Evolutionary conservation across 2,797 vertebrate genomes (phyloP).

Genomic region (Spondyliosoma cantharus): DNA sequence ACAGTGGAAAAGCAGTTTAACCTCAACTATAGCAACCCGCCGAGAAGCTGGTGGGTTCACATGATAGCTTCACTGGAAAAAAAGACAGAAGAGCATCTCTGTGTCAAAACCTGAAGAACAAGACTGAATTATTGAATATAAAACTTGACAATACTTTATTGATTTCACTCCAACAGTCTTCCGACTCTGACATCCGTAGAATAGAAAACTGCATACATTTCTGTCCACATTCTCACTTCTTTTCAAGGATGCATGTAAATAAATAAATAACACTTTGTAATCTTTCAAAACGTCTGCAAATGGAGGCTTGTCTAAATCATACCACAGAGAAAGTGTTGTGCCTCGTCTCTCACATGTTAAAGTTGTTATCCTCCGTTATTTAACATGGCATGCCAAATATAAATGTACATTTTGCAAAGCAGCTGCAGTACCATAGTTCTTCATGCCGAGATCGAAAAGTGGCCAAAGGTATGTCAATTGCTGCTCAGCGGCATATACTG

Average conservation of each 20-base stretch:
- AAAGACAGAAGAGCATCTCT: background rate
- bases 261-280: constrained; percentile 75
- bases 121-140: constrained; percentile 16
- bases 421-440: constrained; percentile 46
- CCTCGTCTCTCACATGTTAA: constrained; percentile 44
- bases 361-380: constrained; percentile 14
- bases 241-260: constrained; percentile 52
- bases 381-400: constrained; percentile 32
- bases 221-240: constrained; percentile 33
- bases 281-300: constrained; percentile 48
- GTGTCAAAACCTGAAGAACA: background rate
- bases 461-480: too few species aligned
- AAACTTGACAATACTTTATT: constrained; percentile 72
- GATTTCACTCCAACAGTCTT: constrained; percentile 37
- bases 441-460: too few species aligned
- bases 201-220: constrained; percentile 62
- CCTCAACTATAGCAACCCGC: background rate
- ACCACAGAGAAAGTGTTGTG: constrained; percentile 37
- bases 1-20: constrained; percentile 54
- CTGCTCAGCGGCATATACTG: too few species aligned
- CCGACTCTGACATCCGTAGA: constrained; percentile 38
- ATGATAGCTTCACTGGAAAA: background rate
- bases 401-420: constrained; percentile 39
- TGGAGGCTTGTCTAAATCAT: constrained; percentile 11
- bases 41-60: background rate